Evolutionary conservation across 2,888 invertebrate species (phyloP).

Genomic region (Anorthoa munda): DNA sequence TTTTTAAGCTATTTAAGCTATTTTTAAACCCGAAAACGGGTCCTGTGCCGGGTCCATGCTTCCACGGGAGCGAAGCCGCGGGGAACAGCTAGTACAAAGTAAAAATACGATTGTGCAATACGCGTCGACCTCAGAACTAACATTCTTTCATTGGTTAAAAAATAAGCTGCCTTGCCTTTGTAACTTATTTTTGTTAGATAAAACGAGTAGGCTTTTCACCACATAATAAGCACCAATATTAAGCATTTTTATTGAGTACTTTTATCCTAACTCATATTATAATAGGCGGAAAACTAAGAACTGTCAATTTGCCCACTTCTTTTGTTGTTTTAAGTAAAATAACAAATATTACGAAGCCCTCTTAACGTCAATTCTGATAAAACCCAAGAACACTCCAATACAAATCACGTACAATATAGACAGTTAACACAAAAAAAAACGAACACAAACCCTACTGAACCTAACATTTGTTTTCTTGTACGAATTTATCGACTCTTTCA

Average conservation of each 20-base stretch:
- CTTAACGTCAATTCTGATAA: slow-evolving; percentile 57
- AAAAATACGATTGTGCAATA: no score
- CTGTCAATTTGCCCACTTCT: slow-evolving; percentile 1
- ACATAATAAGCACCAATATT: slow-evolving; percentile 4
- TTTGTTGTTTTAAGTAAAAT: slow-evolving; percentile 29
- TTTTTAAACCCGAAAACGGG: no score
- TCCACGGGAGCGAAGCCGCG: no score
- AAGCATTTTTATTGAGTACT: slow-evolving; percentile 7
- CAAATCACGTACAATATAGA: slow-evolving; percentile 32
- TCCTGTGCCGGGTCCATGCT: no score
- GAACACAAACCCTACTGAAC: slow-evolving; percentile 29
- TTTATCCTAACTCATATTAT: neutral
- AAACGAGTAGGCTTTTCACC: neutral
- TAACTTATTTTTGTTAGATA: neutral
- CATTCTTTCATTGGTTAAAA: neutral
- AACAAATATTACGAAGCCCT: slow-evolving; percentile 31
- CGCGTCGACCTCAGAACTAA: no score
- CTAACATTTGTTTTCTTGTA: slow-evolving; percentile 35
- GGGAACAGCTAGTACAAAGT: no score
- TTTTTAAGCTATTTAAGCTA: no score
- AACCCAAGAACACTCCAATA: slow-evolving; percentile 13
- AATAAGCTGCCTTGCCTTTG: neutral
- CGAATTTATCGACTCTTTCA: slow-evolving; percentile 45
- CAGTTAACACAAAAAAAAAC: slow-evolving; percentile 25
- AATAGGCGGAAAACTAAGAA: slow-evolving; percentile 21